These are phyloP conservation scores for Latrodectus geometricus DNA, from an alignment of 1,140 invertebrate species.

Conservation along the genomic window DNA sequence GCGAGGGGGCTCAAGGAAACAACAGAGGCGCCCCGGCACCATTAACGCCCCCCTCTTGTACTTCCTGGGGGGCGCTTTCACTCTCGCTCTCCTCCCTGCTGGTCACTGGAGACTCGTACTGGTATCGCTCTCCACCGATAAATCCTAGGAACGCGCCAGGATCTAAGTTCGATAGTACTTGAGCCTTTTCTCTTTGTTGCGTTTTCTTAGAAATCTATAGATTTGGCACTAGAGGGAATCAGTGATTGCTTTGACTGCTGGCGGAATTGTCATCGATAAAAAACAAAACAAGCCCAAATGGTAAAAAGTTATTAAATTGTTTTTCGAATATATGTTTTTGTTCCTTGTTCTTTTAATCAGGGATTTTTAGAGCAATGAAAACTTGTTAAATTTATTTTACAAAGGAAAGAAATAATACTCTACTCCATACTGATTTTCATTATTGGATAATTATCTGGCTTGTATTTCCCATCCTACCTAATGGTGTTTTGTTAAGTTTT, in stretches of 20 bases:
- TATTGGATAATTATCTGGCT: no score
- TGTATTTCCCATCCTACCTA: no score
- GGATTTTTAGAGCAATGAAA: no score
- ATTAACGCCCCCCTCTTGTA: constrained; percentile 36
- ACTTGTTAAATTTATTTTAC: no score
- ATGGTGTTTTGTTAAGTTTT: no score
- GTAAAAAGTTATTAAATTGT: constrained; percentile 43
- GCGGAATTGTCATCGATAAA: constrained; percentile 42
- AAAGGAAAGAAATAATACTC: no score
- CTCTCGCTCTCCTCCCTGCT: constrained; percentile 14
- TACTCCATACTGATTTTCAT: no score
- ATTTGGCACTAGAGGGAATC: constrained; percentile 32
- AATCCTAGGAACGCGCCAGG: constrained; percentile 26
- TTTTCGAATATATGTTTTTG: not conserved
- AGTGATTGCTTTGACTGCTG: constrained; percentile 48
- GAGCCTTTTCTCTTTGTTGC: constrained; percentile 18
- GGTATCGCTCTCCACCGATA: constrained; percentile 48
- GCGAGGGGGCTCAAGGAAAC: constrained; percentile 9
- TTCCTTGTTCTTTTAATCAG: not conserved
- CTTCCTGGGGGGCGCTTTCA: constrained; percentile 38
- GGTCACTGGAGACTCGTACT: constrained; percentile 53
- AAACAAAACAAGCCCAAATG: not conserved
- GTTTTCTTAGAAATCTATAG: constrained; percentile 38
- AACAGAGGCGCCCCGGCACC: constrained; percentile 13
- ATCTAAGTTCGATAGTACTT: constrained; percentile 29